A percentile compares a stretch with the other conserved stretches of the same genome.
Evolutionary conservation across 64 coral and sea anemone species (phyloP).

Genomic region (Stylophora pistillata): DNA sequence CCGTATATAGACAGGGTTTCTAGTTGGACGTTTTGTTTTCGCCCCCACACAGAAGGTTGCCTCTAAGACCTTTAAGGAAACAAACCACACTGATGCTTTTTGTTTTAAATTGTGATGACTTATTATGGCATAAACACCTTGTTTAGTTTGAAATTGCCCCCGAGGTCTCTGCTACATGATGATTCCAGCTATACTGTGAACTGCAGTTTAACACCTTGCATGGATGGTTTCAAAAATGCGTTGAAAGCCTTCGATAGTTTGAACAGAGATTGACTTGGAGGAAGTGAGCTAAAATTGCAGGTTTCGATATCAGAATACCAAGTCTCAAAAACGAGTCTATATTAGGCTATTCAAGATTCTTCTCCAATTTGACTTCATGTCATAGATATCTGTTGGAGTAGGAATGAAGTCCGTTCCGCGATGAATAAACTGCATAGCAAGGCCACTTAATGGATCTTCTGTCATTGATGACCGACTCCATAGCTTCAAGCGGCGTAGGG

Average conservation of each 20-base stretch:
- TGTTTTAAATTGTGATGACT: slow-evolving; percentile 13
- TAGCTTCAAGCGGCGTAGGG: too few species aligned
- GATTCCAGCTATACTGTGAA: slow-evolving; percentile 41
- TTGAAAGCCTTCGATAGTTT: too few species aligned
- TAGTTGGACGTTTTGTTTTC: slow-evolving; percentile 4
- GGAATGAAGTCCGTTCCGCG: slow-evolving; percentile 29
- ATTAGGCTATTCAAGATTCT: too few species aligned
- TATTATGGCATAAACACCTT: neutral
- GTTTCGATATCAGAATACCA: too few species aligned
- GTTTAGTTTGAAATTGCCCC: slow-evolving; percentile 45
- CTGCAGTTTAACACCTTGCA: slow-evolving; percentile 36
- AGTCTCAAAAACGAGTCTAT: too few species aligned
- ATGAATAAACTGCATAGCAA: slow-evolving; percentile 39
- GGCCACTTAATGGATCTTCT: too few species aligned
- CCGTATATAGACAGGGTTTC: neutral
- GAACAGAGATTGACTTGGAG: too few species aligned
- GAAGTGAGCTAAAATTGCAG: too few species aligned
- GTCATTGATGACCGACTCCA: too few species aligned
- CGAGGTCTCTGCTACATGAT: slow-evolving; percentile 33
- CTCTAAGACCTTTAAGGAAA: slow-evolving; percentile 16
- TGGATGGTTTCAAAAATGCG: slow-evolving; percentile 40
- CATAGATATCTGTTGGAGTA: slow-evolving; percentile 29
- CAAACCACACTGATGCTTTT: slow-evolving; percentile 14
- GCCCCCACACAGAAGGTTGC: neutral
- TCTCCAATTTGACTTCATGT: too few species aligned